Evolutionary conservation across 2,888 invertebrate genomes (phyloP).

Genomic region (Polymixis flavicincta): DNA sequence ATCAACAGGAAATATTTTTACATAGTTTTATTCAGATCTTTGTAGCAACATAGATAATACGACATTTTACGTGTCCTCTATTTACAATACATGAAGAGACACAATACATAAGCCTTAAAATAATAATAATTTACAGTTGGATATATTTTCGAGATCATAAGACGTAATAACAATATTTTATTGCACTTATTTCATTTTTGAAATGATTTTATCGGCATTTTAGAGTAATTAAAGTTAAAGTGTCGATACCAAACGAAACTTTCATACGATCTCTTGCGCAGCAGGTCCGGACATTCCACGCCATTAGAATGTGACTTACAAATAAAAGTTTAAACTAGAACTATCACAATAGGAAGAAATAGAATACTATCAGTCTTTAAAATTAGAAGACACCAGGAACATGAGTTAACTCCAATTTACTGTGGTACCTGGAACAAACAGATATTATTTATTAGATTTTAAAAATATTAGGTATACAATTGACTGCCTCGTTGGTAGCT

Average conservation of each 20-base stretch:
- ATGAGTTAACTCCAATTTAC: conserved; percentile 71
- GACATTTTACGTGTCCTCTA: conserved; percentile 37
- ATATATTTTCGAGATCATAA: conserved; percentile 72
- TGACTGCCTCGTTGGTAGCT: no score
- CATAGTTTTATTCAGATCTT: conserved; percentile 61
- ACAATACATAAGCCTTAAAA: conserved; percentile 61
- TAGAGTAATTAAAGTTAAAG: conserved; percentile 51
- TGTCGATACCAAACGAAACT: conserved; percentile 35
- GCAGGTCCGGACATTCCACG: conserved; percentile 51
- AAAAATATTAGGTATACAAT: background rate
- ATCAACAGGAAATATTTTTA: conserved; percentile 57
- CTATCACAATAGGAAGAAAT: conserved; percentile 81
- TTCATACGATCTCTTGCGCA: conserved; percentile 43
- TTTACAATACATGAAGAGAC: conserved; percentile 57
- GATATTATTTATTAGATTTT: conserved; percentile 24
- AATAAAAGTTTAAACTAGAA: conserved; percentile 71
- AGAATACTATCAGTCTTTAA: conserved; percentile 88
- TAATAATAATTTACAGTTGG: conserved; percentile 64
- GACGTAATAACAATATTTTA: conserved; percentile 58
- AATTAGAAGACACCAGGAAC: conserved; percentile 77
- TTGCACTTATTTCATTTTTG: conserved; percentile 67
- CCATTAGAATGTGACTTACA: conserved; percentile 55
- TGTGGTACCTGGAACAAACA: conserved; percentile 77
- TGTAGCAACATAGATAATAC: conserved; percentile 56
- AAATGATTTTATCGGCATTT: conserved; percentile 66